Evolutionary conservation across 2,113 vertebrate genomes (phyloP), one percentile per base, ranked within the genome.

Genomic region (Embiotoca jacksoni): DNA sequence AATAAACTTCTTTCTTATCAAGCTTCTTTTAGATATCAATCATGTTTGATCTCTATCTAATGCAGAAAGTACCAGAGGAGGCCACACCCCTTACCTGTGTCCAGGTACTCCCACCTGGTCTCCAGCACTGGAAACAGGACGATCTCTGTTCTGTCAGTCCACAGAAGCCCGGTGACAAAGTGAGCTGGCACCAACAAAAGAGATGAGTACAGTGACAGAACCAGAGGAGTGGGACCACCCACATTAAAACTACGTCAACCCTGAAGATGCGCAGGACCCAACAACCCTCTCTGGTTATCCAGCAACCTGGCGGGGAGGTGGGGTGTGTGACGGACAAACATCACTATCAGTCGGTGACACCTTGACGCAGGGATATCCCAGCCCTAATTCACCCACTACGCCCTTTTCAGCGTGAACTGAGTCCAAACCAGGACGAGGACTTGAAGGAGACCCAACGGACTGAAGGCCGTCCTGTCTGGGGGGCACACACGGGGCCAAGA

Each of bases 291-390:
- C 63, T 31, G 54, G 79, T 69, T 80, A 78, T 84, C 37, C 10
- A 60, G 90, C 75, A 88, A 88, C 81, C 33, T 54, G 15, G 9
- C 36, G 11, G 59, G 74, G 66, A 78, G 78, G 59, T 7, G 54
- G 64, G 46, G 55, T 39, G 60, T 59, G 72, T 56, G 72, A 82
- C 73, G 77, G 85, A 86, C 64, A 81, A 83, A 76, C 72, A 72
- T 83, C 64, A 47, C 84, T 94, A 95, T 95, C 93, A 60, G 82
- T 4, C 16, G 10, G 13, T 14, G 82, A 84, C 93, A 95, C 91
- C 89, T 94, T 93, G 91, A 75, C 7, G 37, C 41, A 72, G 94
- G 95, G 92, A 92, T 95, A 93, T 87, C 93, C 94, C 93, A 92
- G 57, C 92, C 92, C 92, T 86, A 64, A 62, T 72, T 84, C 77